Base-by-base conservation (phyloP, 2,113 vertebrate genomes). In the Machaerirhynchus nigripectus region DNA sequence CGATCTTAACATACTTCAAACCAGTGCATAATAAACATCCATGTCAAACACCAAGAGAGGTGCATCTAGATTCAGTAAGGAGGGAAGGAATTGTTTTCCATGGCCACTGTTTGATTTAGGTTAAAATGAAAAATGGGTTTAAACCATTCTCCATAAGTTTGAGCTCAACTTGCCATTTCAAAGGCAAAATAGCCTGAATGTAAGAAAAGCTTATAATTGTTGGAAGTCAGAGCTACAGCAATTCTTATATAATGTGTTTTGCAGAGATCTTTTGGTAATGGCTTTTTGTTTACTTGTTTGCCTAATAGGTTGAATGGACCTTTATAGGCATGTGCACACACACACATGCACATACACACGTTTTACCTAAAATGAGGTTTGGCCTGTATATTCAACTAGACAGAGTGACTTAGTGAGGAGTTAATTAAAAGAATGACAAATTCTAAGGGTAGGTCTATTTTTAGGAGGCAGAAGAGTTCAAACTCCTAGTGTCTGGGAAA, bases 341-440 rank as follows among this genome's bases (percentile, higher is more conserved):
- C 14, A 63, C 14, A 40, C 0, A 60, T 9, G 16, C 14, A 22
- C 28, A 6, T 11, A 35, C 20, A n/a, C 11, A 7, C 10, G 0
- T 70, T 83, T 92, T 78, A n/a, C 30, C 80, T 57, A 47, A 79
- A 68, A 75, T 75, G 6, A 81, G 3, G 20, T 79, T 87, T 86
- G 35, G 46, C 17, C 21, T 88, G 26, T 89, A 4, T 65, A 68
- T 79, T 83, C n/a, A 79, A 42, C 52, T 47, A 37, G 30, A 42
- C 18, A 80, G 31, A 77, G 63, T 69, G 78, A 74, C 37, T 81
- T 65, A 59, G 49, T 22, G 20, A 77, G 67, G 22, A 90, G 47
- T 77, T 31, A 84, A 44, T 95, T 93, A 92, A 88, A 96, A 84
- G n/a, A 81, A 77, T 64, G 79, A 92, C 35, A 86, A 71, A 71